Evolutionary conservation across 1,140 invertebrate species (phyloP), one percentile per base, ranked within the genome.

Genomic region (Trissolcus basalis): DNA sequence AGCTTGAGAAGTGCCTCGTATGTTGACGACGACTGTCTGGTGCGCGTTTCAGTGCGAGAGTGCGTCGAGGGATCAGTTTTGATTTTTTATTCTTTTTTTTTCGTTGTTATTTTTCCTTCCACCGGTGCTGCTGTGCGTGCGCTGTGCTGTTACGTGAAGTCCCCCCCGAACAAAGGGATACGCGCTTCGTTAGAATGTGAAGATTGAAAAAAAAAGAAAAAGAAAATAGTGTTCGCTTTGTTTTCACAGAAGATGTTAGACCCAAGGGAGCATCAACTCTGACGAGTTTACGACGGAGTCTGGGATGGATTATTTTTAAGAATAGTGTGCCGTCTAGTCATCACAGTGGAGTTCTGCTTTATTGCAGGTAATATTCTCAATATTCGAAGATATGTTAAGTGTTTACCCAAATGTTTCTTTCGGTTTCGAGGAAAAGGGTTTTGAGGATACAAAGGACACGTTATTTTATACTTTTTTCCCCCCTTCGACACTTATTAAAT

Each of bases 281-380:
- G 45, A 41, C 12, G 51, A 72, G 53, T 49, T 69, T 55, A 45
- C 44, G 36, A 67, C 71, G 39, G 49, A 58, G 15, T 44, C 49
- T 78, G 78, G 74, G 76, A 84, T 84, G 83, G 80, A 58, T 73
- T 78, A 63, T 75, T 69, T 77, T 56, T 35, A 70, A 79, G 73
- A 59, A 53, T 81, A 80, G 80, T 82, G 47, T 27, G 19, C 61
- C 77, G 77, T 74, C 77, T 82, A 85, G 80, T 84, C 84, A 81
- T 84, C 85, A 87, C 85, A 85, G 85, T 87, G 85, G 85, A 87
- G 85, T 87, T 87, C 84, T 87, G 86, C 81, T 82, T 87, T 80
- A 86, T 87, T 78, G 82, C 86, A 82, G 85, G 86, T 87, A 80
- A 85, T 79, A 61, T 48, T 47, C 0, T 39, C 33, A 14, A 36